These are phyloP conservation scores for Oligia latruncula DNA, from an alignment of 2,888 invertebrate species.

Conservation along the genomic window DNA sequence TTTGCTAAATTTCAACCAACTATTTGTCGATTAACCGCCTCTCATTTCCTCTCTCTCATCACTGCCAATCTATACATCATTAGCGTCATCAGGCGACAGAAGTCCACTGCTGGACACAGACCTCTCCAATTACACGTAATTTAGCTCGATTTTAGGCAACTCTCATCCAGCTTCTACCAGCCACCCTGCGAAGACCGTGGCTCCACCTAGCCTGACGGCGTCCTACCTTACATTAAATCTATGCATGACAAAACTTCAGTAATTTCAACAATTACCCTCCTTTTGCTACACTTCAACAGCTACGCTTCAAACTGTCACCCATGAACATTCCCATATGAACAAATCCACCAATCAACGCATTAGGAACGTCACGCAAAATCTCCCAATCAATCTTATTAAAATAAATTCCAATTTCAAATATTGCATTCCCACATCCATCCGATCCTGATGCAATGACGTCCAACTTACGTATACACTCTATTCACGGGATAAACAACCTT, in stretches of 20 bases:
- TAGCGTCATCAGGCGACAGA: too few relatives aligned
- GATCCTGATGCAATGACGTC: slow-evolving; percentile 60
- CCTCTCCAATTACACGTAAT: too few relatives aligned
- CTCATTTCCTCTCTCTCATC: too few relatives aligned
- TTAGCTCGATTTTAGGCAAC: too few relatives aligned
- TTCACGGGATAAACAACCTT: slow-evolving; percentile 65
- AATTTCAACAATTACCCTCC: not conserved
- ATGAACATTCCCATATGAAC: not conserved
- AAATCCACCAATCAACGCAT: slow-evolving; percentile 46
- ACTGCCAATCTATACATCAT: too few relatives aligned
- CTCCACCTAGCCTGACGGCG: too few relatives aligned
- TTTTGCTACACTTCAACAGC: not conserved
- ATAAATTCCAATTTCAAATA: slow-evolving; percentile 69
- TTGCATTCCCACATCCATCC: slow-evolving; percentile 69
- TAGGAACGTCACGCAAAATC: slow-evolving; percentile 55
- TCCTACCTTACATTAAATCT: too few relatives aligned
- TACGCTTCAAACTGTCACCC: slow-evolving; percentile 9
- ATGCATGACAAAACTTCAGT: not conserved
- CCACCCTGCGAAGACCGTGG: too few relatives aligned
- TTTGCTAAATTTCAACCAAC: not conserved
- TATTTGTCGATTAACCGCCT: not conserved
- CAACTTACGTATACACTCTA: not conserved
- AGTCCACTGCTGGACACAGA: too few relatives aligned
- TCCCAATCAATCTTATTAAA: slow-evolving; percentile 69
- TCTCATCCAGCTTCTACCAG: too few relatives aligned